Evolutionary conservation across 1,140 invertebrate genomes (phyloP).

Genomic region (Caenorhabditis latens): DNA sequence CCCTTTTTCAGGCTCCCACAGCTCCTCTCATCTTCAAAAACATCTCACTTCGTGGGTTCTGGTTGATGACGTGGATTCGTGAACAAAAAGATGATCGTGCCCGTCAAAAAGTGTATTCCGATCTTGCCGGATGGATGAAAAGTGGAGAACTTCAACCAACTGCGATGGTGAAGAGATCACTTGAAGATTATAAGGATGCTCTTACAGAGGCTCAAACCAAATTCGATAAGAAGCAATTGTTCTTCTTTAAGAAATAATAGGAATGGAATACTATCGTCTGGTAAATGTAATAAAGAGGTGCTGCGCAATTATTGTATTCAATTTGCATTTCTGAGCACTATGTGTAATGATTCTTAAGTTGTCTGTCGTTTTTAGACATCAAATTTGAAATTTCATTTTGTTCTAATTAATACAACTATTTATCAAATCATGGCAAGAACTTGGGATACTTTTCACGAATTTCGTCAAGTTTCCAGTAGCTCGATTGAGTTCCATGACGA

Average conservation of each 20-base stretch:
- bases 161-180: slow-evolving; percentile 83
- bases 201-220: slow-evolving; percentile 78
- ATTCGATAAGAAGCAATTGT: slow-evolving; percentile 70
- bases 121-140: slow-evolving; percentile 84
- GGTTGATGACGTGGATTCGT: slow-evolving; percentile 90
- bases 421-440: background rate
- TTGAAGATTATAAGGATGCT: slow-evolving; percentile 85
- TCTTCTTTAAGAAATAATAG: slow-evolving; percentile 45
- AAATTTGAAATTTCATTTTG: too few species aligned
- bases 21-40: slow-evolving; percentile 93
- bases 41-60: slow-evolving; percentile 88
- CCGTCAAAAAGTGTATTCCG: slow-evolving; percentile 84
- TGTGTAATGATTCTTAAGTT: too few species aligned
- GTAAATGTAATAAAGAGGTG: too few species aligned
- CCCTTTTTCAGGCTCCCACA: slow-evolving; percentile 82
- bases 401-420: too few species aligned
- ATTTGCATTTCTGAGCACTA: too few species aligned
- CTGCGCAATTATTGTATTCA: too few species aligned
- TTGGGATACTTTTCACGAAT: slow-evolving; percentile 49
- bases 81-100: slow-evolving; percentile 75
- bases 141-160: slow-evolving; percentile 85
- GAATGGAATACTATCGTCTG: too few species aligned
- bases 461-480: slow-evolving; percentile 57
- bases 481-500: slow-evolving; percentile 58
- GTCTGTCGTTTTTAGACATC: too few species aligned